Percentiles rank a stretch among this genome's conserved stretches.
Conservation (phyloP, 1,140 invertebrate genomes). For the Pteromalus puparum region DNA sequence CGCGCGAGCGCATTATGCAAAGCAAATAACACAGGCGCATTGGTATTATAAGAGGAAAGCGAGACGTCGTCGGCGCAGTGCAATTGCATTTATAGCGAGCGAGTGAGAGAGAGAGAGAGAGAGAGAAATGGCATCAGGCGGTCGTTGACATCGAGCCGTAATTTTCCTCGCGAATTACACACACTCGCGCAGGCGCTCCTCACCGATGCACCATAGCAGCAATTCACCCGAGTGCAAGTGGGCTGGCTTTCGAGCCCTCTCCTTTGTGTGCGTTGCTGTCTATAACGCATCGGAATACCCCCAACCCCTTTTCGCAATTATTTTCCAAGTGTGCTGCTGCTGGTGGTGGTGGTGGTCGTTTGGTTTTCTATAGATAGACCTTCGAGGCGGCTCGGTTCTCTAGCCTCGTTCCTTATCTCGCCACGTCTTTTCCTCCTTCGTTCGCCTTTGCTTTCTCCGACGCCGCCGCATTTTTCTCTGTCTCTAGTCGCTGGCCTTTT, state of each 20-base stretch:
- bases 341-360: conserved; percentile 51
- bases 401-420: conserved; percentile 50
- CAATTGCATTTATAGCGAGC: conserved; percentile 30
- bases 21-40: background rate
- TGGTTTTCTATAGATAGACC: conserved; percentile 47
- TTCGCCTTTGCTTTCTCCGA: conserved; percentile 24
- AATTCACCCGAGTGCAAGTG: too few species aligned
- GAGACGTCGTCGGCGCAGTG: conserved; percentile 42
- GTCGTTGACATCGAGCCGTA: conserved; percentile 72
- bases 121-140: conserved; percentile 52
- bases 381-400: conserved; percentile 44
- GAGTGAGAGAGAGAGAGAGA: conserved; percentile 29
- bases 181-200: too few species aligned
- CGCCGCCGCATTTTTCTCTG: conserved; percentile 50
- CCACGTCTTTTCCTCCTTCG: conserved; percentile 20
- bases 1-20: conserved; percentile 33
- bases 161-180: conserved; percentile 67
- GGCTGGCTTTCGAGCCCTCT: too few species aligned
- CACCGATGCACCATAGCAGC: background rate
- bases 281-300: background rate
- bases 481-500: background rate
- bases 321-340: conserved; percentile 1
- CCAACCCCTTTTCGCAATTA: conserved; percentile 51
- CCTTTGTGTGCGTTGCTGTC: conserved; percentile 58
- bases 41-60: background rate